These are phyloP conservation scores for Cyclargus thomasi DNA, from an alignment of 1,140 invertebrate genomes.

Conservation along the genomic window DNA sequence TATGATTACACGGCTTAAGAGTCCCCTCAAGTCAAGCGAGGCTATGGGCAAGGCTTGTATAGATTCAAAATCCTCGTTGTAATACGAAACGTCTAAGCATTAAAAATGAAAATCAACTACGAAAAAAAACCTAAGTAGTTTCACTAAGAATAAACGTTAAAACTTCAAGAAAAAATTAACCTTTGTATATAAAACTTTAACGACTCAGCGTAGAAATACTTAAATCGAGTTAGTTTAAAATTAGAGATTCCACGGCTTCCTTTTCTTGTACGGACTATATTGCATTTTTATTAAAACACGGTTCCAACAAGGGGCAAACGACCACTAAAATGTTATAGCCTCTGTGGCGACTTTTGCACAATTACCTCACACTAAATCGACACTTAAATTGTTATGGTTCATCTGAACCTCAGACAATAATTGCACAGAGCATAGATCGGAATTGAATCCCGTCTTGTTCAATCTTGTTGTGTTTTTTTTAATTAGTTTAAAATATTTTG, in stretches of 20 bases:
- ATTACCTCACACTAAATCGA: slow-evolving; percentile 70
- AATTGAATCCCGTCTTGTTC: not conserved
- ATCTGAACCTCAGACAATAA: slow-evolving; percentile 24
- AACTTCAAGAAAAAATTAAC: slow-evolving; percentile 1
- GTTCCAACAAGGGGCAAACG: slow-evolving; percentile 64
- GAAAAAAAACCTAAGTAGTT: not conserved
- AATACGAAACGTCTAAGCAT: not conserved
- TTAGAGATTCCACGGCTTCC: slow-evolving; percentile 57
- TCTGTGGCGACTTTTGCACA: slow-evolving; percentile 67
- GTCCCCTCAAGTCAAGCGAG: no score
- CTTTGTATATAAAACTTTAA: not conserved
- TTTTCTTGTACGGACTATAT: slow-evolving; percentile 58
- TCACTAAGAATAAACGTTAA: not conserved
- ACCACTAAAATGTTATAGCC: slow-evolving; percentile 71
- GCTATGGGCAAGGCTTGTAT: no score
- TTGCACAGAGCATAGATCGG: not conserved
- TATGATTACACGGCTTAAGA: no score
- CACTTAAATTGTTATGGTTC: slow-evolving; percentile 31
- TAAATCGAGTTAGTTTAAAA: slow-evolving; percentile 60
- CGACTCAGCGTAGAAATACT: slow-evolving; percentile 32
- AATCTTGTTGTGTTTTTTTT: not conserved
- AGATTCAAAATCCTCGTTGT: no score
- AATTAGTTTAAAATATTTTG: not conserved
- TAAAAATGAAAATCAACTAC: not conserved
- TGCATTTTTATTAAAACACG: slow-evolving; percentile 70